These are phyloP conservation scores for Drosophila seclusa DNA, from an alignment of 2,888 invertebrate species.

Conservation along the genomic window DNA sequence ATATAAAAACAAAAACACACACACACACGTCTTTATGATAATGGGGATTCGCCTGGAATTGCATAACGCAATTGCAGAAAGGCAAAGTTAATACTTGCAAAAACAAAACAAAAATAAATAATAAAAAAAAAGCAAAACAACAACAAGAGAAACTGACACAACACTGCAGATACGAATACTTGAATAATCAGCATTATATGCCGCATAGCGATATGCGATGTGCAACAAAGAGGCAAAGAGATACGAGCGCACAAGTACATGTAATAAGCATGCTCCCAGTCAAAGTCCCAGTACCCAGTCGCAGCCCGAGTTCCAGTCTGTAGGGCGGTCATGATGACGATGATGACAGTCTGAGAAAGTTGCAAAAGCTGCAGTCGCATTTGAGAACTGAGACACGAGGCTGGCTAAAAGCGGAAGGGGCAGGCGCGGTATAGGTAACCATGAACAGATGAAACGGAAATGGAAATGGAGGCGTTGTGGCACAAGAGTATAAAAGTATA, in stretches of 20 bases:
- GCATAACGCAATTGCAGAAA: conserved; percentile 68
- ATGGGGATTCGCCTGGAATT: conserved; percentile 43
- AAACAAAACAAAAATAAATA: background rate
- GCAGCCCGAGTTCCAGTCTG: conserved; percentile 23
- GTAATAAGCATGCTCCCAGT: conserved; percentile 14
- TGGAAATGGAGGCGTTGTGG: conserved; percentile 38
- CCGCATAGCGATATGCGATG: conserved; percentile 55
- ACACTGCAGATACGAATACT: conserved; percentile 58
- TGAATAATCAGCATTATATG: conserved; percentile 78
- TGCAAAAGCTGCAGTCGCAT: conserved; percentile 63
- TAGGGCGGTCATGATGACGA: conserved; percentile 36
- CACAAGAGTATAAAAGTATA: background rate
- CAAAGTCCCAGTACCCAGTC: background rate
- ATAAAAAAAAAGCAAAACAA: background rate
- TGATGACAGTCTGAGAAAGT: conserved; percentile 77
- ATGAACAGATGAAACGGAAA: conserved; percentile 38
- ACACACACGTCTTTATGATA: conserved; percentile 55
- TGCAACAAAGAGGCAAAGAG: conserved; percentile 41
- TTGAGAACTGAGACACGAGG: conserved; percentile 17
- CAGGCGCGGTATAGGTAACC: conserved; percentile 6
- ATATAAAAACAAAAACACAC: conserved; percentile 4
- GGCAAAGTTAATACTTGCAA: conserved; percentile 37
- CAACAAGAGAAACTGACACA: conserved; percentile 61
- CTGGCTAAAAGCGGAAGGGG: conserved; percentile 3
- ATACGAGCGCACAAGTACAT: conserved; percentile 12